Percentiles rank a stretch among this genome's conserved stretches.
These are phyloP conservation scores for Anthophora plumipes DNA, from an alignment of 2,888 invertebrate species.

Conservation along the genomic window DNA sequence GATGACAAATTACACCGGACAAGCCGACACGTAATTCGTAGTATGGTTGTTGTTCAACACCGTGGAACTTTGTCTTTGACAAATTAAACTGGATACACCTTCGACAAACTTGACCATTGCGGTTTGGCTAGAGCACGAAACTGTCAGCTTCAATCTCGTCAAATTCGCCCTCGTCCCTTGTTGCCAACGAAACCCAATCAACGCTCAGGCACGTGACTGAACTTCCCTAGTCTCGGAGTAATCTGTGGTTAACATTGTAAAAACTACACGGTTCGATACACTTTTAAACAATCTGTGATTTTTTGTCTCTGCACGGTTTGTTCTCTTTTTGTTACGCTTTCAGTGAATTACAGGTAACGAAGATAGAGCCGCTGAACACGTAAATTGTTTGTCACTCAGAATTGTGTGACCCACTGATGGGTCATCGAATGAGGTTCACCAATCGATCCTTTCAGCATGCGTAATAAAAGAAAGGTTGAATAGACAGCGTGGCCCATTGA, in stretches of 20 bases:
- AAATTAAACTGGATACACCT: slow-evolving; percentile 49
- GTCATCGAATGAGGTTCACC: too few relatives aligned
- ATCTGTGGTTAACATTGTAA: background rate
- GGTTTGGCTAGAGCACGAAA: slow-evolving; percentile 5
- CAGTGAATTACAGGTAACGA: too few relatives aligned
- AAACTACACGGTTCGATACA: too few relatives aligned
- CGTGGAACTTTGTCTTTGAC: slow-evolving; percentile 48
- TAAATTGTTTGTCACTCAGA: too few relatives aligned
- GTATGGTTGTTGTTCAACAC: background rate
- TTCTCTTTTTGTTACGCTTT: too few relatives aligned
- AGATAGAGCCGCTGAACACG: too few relatives aligned
- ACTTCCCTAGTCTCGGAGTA: background rate
- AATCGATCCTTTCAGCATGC: too few relatives aligned
- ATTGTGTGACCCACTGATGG: too few relatives aligned
- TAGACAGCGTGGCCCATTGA: too few relatives aligned
- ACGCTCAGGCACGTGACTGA: background rate
- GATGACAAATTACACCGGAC: slow-evolving; percentile 27
- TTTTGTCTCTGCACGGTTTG: background rate
- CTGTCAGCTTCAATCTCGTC: slow-evolving; percentile 49
- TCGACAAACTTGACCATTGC: slow-evolving; percentile 49
- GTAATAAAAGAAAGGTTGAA: too few relatives aligned
- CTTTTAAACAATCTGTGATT: too few relatives aligned
- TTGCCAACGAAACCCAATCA: slow-evolving; percentile 33
- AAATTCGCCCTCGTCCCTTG: background rate
- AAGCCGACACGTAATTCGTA: slow-evolving; percentile 13